Evolutionary conservation across 2,888 invertebrate genomes (phyloP).

Genomic region (Heliconius hortense): DNA sequence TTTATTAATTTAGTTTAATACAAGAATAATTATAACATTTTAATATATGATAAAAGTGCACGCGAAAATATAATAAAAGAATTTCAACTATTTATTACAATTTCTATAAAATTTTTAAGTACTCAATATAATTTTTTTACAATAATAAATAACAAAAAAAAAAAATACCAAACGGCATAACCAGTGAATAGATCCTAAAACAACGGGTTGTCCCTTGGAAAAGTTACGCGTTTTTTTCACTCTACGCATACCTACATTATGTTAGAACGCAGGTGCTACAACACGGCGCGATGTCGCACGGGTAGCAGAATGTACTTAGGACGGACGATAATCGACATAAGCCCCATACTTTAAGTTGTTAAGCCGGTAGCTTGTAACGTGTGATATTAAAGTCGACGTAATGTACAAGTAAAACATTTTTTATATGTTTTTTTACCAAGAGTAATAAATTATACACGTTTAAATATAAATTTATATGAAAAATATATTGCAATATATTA

Average conservation of each 20-base stretch:
- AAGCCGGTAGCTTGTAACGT: constrained; percentile 2
- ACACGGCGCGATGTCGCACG: constrained; percentile 41
- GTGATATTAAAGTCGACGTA: neutral
- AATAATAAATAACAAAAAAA: neutral
- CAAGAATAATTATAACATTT: neutral
- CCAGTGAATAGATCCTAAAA: neutral
- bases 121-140: too few relatives aligned
- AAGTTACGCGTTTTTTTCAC: constrained; percentile 7
- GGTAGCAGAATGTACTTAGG: constrained; percentile 30
- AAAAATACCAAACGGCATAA: neutral
- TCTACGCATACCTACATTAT: constrained; percentile 31
- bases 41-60: neutral
- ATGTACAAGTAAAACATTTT: neutral
- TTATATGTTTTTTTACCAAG: neutral
- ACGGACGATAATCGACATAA: constrained; percentile 40
- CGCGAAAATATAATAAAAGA: neutral
- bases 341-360: constrained; percentile 8
- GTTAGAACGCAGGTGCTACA: constrained; percentile 39
- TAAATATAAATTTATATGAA: too few relatives aligned
- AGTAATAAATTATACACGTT: too few relatives aligned
- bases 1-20: neutral
- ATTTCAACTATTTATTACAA: neutral
- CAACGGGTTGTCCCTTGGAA: neutral
- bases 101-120: too few relatives aligned
- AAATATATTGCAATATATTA: neutral